These are phyloP conservation scores for Oscarella lobularis DNA, from an alignment of 37 sponge, comb jelly and placozoan species.

Conservation along the genomic window DNA sequence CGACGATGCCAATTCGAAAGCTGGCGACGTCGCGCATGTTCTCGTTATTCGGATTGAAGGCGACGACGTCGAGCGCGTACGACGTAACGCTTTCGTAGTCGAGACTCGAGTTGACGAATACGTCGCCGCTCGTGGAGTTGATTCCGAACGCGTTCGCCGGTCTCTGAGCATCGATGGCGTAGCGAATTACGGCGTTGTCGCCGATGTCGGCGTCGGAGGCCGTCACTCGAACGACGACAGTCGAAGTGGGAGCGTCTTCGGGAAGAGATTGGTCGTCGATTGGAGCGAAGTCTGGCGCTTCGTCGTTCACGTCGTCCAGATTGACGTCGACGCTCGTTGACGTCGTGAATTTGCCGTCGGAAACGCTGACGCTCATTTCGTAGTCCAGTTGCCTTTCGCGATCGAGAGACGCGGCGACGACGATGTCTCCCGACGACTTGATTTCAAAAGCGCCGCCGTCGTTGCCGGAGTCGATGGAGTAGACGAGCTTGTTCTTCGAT, in stretches of 20 bases:
- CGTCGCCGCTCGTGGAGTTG: neutral
- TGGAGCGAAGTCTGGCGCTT: neutral
- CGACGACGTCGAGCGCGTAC: neutral
- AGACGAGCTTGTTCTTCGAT: neutral
- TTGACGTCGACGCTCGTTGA: neutral
- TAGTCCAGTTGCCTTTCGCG: neutral
- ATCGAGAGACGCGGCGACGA: neutral
- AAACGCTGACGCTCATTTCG: neutral
- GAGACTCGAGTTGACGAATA: neutral
- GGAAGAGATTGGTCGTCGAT: neutral
- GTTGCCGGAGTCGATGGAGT: neutral
- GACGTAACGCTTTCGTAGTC: neutral
- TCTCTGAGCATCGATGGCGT: neutral
- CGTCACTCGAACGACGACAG: neutral
- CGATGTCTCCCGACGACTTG: neutral
- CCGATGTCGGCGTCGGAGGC: neutral
- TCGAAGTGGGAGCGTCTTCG: neutral
- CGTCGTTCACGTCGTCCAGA: neutral
- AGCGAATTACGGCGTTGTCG: neutral
- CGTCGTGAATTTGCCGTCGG: neutral
- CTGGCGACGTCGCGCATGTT: neutral
- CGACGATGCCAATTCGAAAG: neutral
- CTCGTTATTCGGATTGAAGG: neutral
- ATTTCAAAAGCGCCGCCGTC: neutral
- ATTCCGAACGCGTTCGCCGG: neutral